Evolutionary conservation across 2,113 vertebrate genomes (phyloP).

Genomic region (Callipepla squamata): DNA sequence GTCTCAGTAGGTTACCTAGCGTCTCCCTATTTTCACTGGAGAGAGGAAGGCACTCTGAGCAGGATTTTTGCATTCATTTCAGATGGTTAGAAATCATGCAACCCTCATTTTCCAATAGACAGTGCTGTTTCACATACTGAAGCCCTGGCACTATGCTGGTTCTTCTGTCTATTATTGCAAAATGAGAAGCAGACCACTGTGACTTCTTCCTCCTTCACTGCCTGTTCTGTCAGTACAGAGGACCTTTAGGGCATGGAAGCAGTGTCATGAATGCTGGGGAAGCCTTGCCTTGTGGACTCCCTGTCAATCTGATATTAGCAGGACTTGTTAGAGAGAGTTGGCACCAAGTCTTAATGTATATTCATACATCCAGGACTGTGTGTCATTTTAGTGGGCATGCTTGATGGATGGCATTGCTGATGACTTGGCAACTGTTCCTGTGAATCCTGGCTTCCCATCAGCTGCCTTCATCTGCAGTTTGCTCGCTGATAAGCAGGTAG

Average conservation of each 20-base stretch:
- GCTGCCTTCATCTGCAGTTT: neutral
- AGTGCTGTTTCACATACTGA: neutral
- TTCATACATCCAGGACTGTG: neutral
- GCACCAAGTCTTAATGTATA: neutral
- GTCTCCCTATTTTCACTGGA: neutral
- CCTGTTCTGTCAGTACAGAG: neutral
- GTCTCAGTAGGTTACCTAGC: neutral
- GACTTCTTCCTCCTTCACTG: neutral
- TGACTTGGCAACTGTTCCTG: neutral
- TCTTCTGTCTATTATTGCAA: neutral
- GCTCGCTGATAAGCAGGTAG: fast-evolving
- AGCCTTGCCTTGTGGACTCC: neutral
- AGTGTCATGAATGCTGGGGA: neutral
- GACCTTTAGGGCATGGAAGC: neutral
- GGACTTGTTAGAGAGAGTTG: neutral
- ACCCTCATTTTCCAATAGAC: neutral
- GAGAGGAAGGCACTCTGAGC: neutral
- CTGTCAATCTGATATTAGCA: neutral
- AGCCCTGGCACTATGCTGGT: neutral
- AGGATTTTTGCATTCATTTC: neutral
- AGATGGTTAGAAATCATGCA: neutral
- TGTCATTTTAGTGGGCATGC: neutral
- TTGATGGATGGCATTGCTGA: neutral
- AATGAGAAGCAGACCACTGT: neutral
- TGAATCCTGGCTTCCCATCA: neutral